These are phyloP conservation scores for Drosophila barbarae DNA, from an alignment of 2,888 invertebrate species.

Conservation along the genomic window DNA sequence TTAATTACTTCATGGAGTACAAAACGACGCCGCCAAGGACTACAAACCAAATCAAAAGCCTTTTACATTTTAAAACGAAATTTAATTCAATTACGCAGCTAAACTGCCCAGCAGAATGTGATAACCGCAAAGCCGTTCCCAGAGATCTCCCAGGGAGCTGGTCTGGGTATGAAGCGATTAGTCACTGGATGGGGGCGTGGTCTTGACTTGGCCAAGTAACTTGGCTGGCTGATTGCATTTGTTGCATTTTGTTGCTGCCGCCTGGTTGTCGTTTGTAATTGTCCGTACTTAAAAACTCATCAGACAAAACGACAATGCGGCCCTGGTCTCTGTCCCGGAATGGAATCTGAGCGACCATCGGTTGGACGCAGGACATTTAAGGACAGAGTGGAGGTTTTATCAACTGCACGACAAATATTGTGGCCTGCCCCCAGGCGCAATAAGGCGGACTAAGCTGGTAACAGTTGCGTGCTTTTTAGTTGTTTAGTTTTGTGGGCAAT, in stretches of 20 bases:
- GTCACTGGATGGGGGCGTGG: conserved; percentile 9
- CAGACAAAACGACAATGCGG: conserved; percentile 68
- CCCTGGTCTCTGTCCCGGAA: conserved; percentile 14
- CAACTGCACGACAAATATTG: conserved; percentile 52
- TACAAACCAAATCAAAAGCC: conserved; percentile 48
- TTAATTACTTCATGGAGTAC: conserved; percentile 37
- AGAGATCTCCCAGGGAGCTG: conserved; percentile 5
- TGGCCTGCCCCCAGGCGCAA: conserved; percentile 50
- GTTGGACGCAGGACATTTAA: conserved; percentile 31
- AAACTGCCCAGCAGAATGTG: conserved; percentile 57
- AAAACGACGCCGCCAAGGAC: conserved; percentile 27
- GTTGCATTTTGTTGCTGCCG: conserved; percentile 35
- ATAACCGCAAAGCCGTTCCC: conserved; percentile 46
- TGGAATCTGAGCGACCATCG: conserved; percentile 23
- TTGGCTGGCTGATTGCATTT: conserved; percentile 40
- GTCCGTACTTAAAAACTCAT: conserved; percentile 73
- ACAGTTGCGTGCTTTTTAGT: conserved; percentile 35
- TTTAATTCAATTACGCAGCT: conserved; percentile 66
- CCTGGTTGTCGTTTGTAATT: conserved; percentile 66
- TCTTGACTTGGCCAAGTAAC: conserved; percentile 46
- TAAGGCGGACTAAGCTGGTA: conserved; percentile 32
- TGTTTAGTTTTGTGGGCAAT: conserved; percentile 39
- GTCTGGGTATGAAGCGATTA: background rate
- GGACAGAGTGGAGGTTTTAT: conserved; percentile 30
- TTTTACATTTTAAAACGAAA: conserved; percentile 58